phyloP scores from a whole-genome alignment of 92 coral and sea anemone species.

The Heteractis magnifica region DNA sequence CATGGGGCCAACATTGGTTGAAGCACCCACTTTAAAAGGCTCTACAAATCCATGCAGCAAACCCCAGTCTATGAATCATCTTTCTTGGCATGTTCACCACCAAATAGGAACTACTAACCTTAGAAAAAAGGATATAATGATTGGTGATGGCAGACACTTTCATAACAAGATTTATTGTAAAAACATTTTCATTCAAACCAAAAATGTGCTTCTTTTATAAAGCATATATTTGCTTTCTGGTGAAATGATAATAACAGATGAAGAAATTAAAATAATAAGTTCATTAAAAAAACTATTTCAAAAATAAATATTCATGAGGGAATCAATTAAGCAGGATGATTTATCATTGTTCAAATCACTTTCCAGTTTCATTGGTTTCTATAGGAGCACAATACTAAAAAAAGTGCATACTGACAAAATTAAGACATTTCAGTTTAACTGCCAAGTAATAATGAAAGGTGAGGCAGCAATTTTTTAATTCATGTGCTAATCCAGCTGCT shows the following conservation, averaged over 20 bases:
- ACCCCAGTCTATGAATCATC: constrained; percentile 10
- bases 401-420: constrained; percentile 3
- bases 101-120: constrained; percentile 42
- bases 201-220: neutral
- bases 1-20: constrained; percentile 67
- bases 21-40: constrained; percentile 42
- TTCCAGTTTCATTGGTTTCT: constrained; percentile 12
- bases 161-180: neutral
- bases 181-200: neutral
- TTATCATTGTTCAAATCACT: constrained; percentile 1
- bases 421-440: constrained; percentile 9
- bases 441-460: constrained; percentile 1
- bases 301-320: constrained; percentile 5
- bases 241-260: neutral
- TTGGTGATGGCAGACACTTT: neutral
- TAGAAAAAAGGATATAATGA: constrained; percentile 16
- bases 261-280: neutral
- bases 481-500: constrained; percentile 12
- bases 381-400: constrained; percentile 18
- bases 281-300: constrained; percentile 3
- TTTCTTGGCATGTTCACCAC: constrained; percentile 20
- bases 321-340: neutral
- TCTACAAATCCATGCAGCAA: constrained; percentile 8
- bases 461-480: constrained; percentile 8
- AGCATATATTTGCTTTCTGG: neutral